Percentiles rank a stretch among this genome's conserved stretches.
Conservation (phyloP, 2,113 vertebrate genomes). For the Rhipidura dahli region DNA sequence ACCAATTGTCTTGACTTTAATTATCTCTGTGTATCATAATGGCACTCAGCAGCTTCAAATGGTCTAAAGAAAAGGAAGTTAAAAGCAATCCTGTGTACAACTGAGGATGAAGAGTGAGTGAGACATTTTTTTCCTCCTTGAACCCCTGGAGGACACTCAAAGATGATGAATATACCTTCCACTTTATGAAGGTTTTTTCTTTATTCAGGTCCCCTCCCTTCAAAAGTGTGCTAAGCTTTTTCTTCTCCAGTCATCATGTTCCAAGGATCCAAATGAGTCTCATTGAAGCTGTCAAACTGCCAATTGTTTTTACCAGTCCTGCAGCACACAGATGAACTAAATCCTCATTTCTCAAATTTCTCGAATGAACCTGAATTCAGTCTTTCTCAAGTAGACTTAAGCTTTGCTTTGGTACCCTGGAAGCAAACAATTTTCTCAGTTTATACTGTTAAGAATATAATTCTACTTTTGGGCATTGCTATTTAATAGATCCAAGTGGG, state of each 20-base stretch:
- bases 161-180: background rate
- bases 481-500: background rate
- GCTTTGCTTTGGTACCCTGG: background rate
- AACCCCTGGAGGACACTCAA: background rate
- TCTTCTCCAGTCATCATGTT: background rate
- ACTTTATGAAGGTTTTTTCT: background rate
- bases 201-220: background rate
- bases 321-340: background rate
- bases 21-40: background rate
- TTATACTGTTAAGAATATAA: background rate
- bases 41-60: background rate
- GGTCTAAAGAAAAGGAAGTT: background rate
- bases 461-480: background rate
- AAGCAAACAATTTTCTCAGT: background rate
- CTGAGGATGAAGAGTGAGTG: background rate
- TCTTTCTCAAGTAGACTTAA: background rate
- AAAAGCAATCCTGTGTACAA: background rate
- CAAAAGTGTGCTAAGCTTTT: accelerated
- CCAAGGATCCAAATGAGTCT: background rate
- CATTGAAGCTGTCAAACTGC: background rate
- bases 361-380: background rate
- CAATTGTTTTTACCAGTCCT: background rate
- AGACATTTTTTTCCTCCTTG: background rate
- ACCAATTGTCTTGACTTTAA: background rate
- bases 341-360: background rate